Base-by-base conservation (phyloP, 2,113 vertebrate genomes). In the Gymnogyps californianus region DNA sequence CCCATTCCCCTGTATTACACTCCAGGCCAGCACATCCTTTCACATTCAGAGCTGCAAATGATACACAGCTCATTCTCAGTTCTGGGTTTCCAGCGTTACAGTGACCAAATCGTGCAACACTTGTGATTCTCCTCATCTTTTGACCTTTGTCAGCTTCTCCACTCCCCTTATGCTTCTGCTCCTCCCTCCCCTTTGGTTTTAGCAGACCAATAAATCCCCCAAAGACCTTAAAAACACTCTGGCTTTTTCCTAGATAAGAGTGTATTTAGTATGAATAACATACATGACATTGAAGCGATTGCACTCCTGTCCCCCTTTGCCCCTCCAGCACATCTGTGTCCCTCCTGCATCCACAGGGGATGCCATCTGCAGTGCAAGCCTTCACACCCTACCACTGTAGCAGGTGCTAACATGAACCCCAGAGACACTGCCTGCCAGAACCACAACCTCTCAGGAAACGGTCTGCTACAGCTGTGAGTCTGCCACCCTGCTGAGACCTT, bases 271-370 rank as follows among this genome's bases (percentile, higher is more conserved):
- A 17, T 16, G 4, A 55, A 7, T 51, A 34, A 25, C 38, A 47
- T 3, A 6, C 7, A 16, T 14, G 20, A 46, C n/a, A 19, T 3
- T 22, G 32, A 71, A 46, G 58, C 0, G 2, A 61, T 3, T 47
- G 22, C 14, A 31, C 29, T 40, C 25, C 61, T 21, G 20, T 31
- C 13, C 31, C 42, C 10, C 49, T 61, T 3, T 36, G 67, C 34
- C 44, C n/a, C 38, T 59, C 34, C 44, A 32, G 14, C 8, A 16
- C 46, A 46, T 10, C 28, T 20, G 29, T 7, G 38, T 36, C 47
- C n/a, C 76, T 44, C 25, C 67, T 10, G 51, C 29, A 40, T 15
- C 47, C 29, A 16, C 26, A 32, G 34, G 10, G 29, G 19, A 36
- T n/a, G 26, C 22, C 26, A 24, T 4, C 52, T 20, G 34, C 38